Base-by-base conservation (phyloP, 1,140 invertebrate genomes). In the Phymorhynchus buccinoides region DNA sequence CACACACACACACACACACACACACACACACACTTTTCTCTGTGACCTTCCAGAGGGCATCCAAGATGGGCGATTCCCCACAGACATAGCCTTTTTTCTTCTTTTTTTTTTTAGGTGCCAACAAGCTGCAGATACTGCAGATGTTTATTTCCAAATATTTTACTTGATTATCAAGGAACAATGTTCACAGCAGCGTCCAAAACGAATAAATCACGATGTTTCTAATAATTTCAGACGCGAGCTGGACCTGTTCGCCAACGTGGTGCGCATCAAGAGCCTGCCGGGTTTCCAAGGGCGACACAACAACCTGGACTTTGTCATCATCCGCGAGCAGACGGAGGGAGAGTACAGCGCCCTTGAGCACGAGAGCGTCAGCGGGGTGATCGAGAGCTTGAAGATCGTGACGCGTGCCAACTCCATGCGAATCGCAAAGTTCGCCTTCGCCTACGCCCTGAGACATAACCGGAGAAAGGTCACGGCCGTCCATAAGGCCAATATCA, bases 401-500 rank as follows among this genome's bases (percentile, higher is more conserved):
- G 96, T 99, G n/a, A 99, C 99, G 2, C 95, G 96, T 22, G 95
- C 95, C 18, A 99, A 99, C 90, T 99, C 97, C 22, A 95, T 96
- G 93, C 95, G 98, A 86, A 99, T 99, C 90, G 99, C 99, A 12
- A 99, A 99, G 93, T 99, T 99, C 94, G 99, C 99, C 1, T 99
- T 99, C 94, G 99, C 99, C 94, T 99, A 99, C 94, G 99, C 99
- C 0, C 97, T 97, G 9, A 98, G 97, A 93, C 96, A 98, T 93
- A 96, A 96, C 87, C 95, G 98, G 39, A 93, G 94, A 81, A 99
- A 99, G 94, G 94, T 94, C 4, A 94, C 93, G 42, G 92, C 92
- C 16, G 97, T 99, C 37, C 98, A 99, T 93, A 99, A 99, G 94
- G 99, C 99, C 2, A 99, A 99, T 91, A 99, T 99, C 91, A 99